Evolutionary conservation across 2,113 vertebrate genomes (phyloP).

Genomic region (Scopus umbretta): DNA sequence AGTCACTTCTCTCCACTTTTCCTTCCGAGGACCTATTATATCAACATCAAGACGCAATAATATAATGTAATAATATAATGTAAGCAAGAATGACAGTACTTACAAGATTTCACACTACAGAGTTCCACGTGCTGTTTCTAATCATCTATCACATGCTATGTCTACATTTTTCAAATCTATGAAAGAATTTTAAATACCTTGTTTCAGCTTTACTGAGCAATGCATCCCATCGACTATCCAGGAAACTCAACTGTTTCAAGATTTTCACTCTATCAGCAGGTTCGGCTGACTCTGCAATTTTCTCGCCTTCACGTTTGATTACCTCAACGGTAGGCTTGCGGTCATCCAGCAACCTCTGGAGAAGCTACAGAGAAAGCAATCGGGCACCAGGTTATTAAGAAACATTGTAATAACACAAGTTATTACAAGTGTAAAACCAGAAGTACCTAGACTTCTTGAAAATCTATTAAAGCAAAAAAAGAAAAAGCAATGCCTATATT

Average conservation of each 20-base stretch:
- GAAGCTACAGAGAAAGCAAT: slow-evolving; percentile 77
- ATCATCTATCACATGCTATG: background rate
- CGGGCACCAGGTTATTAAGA: background rate
- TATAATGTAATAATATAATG: background rate
- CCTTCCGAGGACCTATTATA: background rate
- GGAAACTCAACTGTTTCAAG: slow-evolving; percentile 83
- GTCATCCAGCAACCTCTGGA: slow-evolving; percentile 92
- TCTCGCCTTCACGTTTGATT: slow-evolving; percentile 92
- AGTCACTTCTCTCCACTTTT: background rate
- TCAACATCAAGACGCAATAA: background rate
- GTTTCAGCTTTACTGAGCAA: slow-evolving; percentile 91
- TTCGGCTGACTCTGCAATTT: slow-evolving; percentile 88
- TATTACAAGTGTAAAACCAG: background rate
- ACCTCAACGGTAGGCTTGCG: slow-evolving; percentile 89
- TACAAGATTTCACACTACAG: background rate
- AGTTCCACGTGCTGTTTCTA: background rate
- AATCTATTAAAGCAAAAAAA: background rate
- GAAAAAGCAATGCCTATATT: background rate
- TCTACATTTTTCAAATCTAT: background rate
- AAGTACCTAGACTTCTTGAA: background rate
- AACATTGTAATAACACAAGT: background rate
- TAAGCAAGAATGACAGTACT: background rate
- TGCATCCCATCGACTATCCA: slow-evolving; percentile 89
- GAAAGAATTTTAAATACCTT: slow-evolving; percentile 73
- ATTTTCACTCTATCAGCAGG: slow-evolving; percentile 89